Conservation (phyloP, 2,888 invertebrate species). For the Ischnus inquisitorius region DNA sequence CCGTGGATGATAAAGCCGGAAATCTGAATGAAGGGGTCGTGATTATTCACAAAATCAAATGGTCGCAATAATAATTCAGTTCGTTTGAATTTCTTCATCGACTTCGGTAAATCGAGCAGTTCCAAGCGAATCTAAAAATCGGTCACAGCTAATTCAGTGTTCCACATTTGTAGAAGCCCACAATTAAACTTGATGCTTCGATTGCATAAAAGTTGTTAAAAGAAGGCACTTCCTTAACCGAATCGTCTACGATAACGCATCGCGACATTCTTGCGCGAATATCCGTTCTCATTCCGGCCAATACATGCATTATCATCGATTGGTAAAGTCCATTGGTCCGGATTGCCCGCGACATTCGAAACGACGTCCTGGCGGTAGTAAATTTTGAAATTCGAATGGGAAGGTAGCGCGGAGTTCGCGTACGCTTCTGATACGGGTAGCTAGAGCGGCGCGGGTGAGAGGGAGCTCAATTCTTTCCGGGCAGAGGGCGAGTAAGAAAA, state of each 20-base stretch:
- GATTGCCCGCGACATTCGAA: neutral
- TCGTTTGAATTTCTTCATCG: too few species aligned
- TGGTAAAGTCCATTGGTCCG: conserved; percentile 7
- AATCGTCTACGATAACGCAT: conserved; percentile 7
- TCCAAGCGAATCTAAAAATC: too few species aligned
- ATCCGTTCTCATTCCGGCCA: conserved; percentile 2
- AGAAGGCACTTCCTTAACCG: too few species aligned
- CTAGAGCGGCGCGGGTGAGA: conserved; percentile 46
- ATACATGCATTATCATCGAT: conserved; percentile 2
- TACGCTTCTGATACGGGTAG: conserved; percentile 44
- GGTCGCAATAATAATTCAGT: too few species aligned
- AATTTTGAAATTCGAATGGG: conserved; percentile 72
- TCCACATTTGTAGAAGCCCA: too few species aligned
- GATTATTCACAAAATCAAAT: too few species aligned
- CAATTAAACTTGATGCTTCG: too few species aligned
- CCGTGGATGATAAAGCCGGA: too few species aligned
- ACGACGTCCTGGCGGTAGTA: conserved; percentile 45
- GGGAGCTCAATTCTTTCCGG: conserved; percentile 61
- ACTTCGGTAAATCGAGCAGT: too few species aligned
- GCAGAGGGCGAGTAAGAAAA: conserved; percentile 31
- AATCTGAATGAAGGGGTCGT: too few species aligned
- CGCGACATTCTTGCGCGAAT: neutral
- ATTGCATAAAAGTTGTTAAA: too few species aligned
- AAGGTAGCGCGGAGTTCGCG: conserved; percentile 50
- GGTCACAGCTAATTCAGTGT: too few species aligned